These are phyloP conservation scores for Balaeniceps rex DNA, from an alignment of 2,113 vertebrate species.

Conservation along the genomic window DNA sequence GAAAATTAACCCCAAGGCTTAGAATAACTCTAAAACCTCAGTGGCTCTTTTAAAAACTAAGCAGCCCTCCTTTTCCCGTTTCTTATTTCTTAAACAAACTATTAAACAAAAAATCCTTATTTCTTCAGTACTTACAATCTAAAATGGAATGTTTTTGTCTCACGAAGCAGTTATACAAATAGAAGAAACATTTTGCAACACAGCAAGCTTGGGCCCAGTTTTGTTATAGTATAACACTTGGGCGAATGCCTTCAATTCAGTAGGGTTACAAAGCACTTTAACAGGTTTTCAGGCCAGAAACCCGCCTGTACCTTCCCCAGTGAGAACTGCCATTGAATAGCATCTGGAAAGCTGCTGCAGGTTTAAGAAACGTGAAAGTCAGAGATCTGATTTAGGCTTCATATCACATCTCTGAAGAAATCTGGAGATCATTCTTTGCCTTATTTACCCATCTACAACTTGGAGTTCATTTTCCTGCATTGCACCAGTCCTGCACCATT, in stretches of 20 bases:
- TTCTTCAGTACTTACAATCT: not conserved
- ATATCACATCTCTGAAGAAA: not conserved
- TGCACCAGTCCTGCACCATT: not conserved
- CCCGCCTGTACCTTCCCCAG: not conserved
- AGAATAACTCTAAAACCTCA: not conserved
- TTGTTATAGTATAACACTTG: not conserved
- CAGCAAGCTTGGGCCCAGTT: not conserved
- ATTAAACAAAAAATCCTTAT: not conserved
- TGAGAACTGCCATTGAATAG: not conserved
- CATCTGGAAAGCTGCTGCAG: not conserved
- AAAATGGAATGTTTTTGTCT: not conserved
- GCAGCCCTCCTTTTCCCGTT: not conserved
- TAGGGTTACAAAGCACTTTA: not conserved
- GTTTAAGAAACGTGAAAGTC: not conserved
- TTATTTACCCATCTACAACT: not conserved
- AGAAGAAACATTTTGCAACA: not conserved
- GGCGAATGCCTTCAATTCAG: not conserved
- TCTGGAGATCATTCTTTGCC: not conserved
- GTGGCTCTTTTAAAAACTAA: not conserved
- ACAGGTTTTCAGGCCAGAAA: not conserved
- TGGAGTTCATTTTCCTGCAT: not conserved
- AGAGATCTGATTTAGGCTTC: not conserved
- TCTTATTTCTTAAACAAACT: not conserved
- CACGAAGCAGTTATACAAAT: not conserved
- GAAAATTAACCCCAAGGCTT: conserved; percentile 11